Percentiles rank a stretch among this genome's conserved stretches.
phyloP scores from a whole-genome alignment of 2,113 vertebrate species.

The Alexandromys fortis region DNA sequence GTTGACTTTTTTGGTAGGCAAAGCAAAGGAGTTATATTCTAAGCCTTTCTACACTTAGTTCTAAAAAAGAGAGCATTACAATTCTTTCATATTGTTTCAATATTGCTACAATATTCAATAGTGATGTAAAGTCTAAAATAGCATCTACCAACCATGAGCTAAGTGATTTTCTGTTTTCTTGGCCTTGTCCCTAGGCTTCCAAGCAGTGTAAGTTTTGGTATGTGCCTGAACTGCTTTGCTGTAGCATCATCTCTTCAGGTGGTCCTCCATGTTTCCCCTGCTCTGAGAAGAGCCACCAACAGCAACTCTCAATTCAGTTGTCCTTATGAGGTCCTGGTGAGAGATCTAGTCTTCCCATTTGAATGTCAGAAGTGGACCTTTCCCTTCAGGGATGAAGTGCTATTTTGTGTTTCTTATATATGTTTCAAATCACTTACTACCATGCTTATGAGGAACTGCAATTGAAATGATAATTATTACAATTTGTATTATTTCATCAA shows the following conservation, averaged over 20 bases:
- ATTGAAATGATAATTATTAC: not conserved
- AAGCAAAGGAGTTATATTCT: not conserved
- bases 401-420: not conserved
- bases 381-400: not conserved
- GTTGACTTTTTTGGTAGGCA: not conserved
- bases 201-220: not conserved
- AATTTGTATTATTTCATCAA: not conserved
- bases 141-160: not conserved
- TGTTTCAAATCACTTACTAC: not conserved
- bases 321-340: not conserved
- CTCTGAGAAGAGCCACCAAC: not conserved
- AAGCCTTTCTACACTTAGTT: not conserved
- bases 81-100: slow-evolving; percentile 21
- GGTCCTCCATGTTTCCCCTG: not conserved
- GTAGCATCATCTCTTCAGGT: not conserved
- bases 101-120: not conserved
- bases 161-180: not conserved
- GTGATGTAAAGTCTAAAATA: slow-evolving; percentile 5
- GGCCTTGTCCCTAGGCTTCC: not conserved
- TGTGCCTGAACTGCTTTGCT: not conserved
- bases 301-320: not conserved
- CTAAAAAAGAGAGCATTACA: not conserved
- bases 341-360: not conserved
- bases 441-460: not conserved
- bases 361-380: not conserved